Base-by-base conservation (phyloP, 2,888 invertebrate genomes). In the Eilema depressum region DNA sequence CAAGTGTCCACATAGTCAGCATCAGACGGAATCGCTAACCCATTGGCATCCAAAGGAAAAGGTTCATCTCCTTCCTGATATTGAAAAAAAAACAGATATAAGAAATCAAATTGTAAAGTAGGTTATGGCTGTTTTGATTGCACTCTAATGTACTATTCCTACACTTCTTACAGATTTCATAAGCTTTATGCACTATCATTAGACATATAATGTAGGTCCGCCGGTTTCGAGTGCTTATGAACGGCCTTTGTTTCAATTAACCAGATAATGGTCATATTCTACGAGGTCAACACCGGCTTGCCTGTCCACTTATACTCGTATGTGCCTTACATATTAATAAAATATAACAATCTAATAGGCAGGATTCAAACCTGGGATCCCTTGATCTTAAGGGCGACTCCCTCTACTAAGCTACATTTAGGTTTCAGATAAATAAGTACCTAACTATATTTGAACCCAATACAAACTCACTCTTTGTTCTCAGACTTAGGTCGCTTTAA, bases 1-100 rank as follows among this genome's bases (percentile, higher is more conserved):
- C 96, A 97, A 0, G 97, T 96, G 75, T 97, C 97, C 33, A 97
- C 80, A 83, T 96, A 97, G 88, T 97, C 97, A 8, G 96, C 96
- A 82, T 97, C 96, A 60, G 96, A 96, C 80, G 91, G 96, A 23
- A 96, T 83, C 14, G 96, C 89, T 83, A 96, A 96, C 3, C 96
- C 97, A 79, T 83, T 81, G 20, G 93, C 96, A 67, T 87, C 91
- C 3, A 97, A 90, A 8, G 97, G 97, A 83, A 96, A 95, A 3
- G 96, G 88, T 60, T 94, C 95, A 28, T 90, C 95, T n/a, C 95
- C 96, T 85, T 96, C 97, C 95, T 97, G 66, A n/a, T 26, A 3
- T 61, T 75, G 82, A 73, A 70, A 37, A 37, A 37, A 75, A 68
- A 26, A 71, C 23, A 57, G 26, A 59, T 1, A 17, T 20, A 20